These are phyloP conservation scores for Zaprionus bogoriensis DNA, from an alignment of 2,888 invertebrate genomes.

Conservation along the genomic window DNA sequence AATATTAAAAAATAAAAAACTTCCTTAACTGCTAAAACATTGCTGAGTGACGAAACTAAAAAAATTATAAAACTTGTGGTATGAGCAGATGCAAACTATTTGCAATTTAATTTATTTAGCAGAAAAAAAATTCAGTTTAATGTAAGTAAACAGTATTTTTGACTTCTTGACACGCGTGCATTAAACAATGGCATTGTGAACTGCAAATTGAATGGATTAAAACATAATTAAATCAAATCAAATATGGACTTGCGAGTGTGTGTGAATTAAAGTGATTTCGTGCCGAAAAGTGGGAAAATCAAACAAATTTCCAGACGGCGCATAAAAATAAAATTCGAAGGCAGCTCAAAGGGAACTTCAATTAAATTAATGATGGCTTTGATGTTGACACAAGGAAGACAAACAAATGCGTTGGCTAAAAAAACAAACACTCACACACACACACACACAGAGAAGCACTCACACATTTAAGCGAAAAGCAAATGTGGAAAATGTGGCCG, in stretches of 20 bases:
- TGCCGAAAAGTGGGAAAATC: constrained; percentile 8
- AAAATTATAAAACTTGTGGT: neutral
- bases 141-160: neutral
- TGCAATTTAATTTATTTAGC: neutral
- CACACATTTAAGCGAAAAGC: constrained; percentile 11
- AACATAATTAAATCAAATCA: constrained; percentile 11
- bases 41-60: too few relatives aligned
- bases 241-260: neutral
- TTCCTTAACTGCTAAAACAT: too few relatives aligned
- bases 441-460: neutral
- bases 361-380: constrained; percentile 69
- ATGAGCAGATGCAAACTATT: neutral
- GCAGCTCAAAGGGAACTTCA: constrained; percentile 37
- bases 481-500: constrained; percentile 35
- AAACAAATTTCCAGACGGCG: constrained; percentile 26
- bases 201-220: neutral
- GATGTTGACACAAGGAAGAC: constrained; percentile 44
- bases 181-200: neutral
- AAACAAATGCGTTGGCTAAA: constrained; percentile 29
- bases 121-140: neutral
- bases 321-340: constrained; percentile 12
- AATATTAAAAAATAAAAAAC: constrained; percentile 5
- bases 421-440: constrained; percentile 8
- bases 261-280: constrained; percentile 17
- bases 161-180: neutral